phyloP scores from a whole-genome alignment of 1,140 invertebrate genomes.

The Drosophila subobscura region DNA sequence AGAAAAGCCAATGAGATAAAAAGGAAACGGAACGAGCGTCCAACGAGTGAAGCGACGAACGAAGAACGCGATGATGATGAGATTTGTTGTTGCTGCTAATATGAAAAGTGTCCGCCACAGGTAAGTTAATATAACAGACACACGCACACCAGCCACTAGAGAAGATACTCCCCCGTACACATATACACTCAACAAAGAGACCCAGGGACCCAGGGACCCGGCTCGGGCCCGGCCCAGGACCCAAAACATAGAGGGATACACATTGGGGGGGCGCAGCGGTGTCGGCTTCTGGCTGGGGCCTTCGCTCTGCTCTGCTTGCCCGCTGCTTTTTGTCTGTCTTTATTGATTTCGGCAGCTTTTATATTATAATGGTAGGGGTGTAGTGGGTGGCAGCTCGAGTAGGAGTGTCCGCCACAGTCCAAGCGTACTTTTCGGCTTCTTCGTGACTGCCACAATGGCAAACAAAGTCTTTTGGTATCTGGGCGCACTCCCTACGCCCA shows the following conservation, averaged over 20 bases:
- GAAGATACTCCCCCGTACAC: constrained; percentile 24
- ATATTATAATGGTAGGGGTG: constrained; percentile 35
- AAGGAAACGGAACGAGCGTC: constrained; percentile 14
- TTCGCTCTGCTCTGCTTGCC: constrained; percentile 30
- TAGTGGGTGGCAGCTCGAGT: constrained; percentile 9
- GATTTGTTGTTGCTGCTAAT: constrained; percentile 62
- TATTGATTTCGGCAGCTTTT: constrained; percentile 75
- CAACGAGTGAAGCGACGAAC: background rate
- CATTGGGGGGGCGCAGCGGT: background rate
- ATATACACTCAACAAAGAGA: constrained; percentile 33
- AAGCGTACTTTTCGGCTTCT: constrained; percentile 43
- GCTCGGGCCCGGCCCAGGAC: constrained; percentile 31
- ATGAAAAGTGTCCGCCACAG: constrained; percentile 77
- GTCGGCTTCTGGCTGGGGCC: constrained; percentile 15
- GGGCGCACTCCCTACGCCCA: background rate
- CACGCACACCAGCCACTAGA: constrained; percentile 7
- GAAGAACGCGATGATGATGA: constrained; percentile 29
- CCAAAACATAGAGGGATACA: constrained; percentile 39
- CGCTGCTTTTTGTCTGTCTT: constrained; percentile 66
- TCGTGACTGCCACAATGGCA: constrained; percentile 64
- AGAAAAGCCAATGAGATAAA: constrained; percentile 51
- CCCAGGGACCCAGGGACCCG: too few species aligned
- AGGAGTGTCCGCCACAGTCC: constrained; percentile 33
- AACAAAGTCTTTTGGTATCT: constrained; percentile 47
- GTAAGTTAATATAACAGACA: constrained; percentile 63